A percentile compares a stretch with the other conserved stretches of the same genome.
Conservation (phyloP, 2,888 invertebrate genomes). For the Empis livida region DNA sequence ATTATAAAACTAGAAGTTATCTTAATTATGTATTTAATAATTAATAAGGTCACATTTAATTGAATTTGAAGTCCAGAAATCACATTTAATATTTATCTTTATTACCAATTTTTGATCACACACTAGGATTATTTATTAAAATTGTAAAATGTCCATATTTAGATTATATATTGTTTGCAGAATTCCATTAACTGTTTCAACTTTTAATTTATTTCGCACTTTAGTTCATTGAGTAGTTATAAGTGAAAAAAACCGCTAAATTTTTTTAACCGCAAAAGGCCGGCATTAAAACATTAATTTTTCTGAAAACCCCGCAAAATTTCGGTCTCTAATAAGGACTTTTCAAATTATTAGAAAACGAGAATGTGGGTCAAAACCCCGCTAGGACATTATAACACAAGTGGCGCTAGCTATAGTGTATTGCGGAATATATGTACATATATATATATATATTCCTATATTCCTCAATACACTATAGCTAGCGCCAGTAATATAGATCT, state of each 20-base stretch:
- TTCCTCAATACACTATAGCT: too few relatives aligned
- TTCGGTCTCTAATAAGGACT: too few relatives aligned
- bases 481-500: too few relatives aligned
- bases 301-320: too few relatives aligned
- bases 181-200: not conserved
- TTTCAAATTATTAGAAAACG: not conserved
- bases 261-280: too few relatives aligned
- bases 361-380: not conserved
- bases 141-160: not conserved
- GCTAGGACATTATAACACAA: too few relatives aligned
- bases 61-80: not conserved
- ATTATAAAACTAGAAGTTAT: not conserved
- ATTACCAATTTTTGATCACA: not conserved
- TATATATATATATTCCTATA: too few relatives aligned
- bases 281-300: too few relatives aligned
- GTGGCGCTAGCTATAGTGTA: too few relatives aligned
- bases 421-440: too few relatives aligned
- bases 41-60: not conserved
- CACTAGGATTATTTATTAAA: not conserved
- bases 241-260: not conserved
- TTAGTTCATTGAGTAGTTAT: not conserved
- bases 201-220: not conserved
- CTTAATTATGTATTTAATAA: not conserved
- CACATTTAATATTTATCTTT: constrained; percentile 1
- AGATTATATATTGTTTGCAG: not conserved